phyloP scores from a whole-genome alignment of 1,140 invertebrate species.

The Drosophila pseudoobscura region DNA sequence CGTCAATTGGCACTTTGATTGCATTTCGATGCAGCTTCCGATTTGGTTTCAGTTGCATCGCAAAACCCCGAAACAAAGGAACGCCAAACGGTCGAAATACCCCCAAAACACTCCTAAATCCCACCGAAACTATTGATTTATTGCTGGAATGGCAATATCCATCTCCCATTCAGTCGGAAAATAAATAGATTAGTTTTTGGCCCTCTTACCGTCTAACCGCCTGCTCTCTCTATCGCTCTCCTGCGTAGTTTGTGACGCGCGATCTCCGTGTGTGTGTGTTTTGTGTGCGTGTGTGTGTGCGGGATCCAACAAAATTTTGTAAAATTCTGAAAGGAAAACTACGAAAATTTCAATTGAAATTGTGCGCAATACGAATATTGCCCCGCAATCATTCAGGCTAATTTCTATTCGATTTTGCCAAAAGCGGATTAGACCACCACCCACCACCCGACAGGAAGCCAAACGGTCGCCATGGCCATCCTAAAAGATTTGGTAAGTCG shows the following conservation, averaged over 20 bases:
- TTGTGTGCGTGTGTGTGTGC: conserved; percentile 25
- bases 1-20: conserved; percentile 69
- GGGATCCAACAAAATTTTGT: conserved; percentile 29
- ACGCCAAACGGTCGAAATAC: conserved; percentile 35
- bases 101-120: conserved; percentile 20
- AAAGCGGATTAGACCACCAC: conserved; percentile 37
- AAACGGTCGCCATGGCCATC: conserved; percentile 45
- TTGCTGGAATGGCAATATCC: conserved; percentile 40
- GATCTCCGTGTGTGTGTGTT: conserved; percentile 19
- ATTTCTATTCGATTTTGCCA: conserved; percentile 47
- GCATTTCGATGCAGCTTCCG: conserved; percentile 66
- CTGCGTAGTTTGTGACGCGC: conserved; percentile 68
- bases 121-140: conserved; percentile 76
- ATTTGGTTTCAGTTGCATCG: conserved; percentile 66
- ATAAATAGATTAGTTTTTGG: conserved; percentile 76
- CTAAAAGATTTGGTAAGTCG: conserved; percentile 43
- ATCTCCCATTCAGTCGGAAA: conserved; percentile 42
- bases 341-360: conserved; percentile 28
- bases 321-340: conserved; percentile 33
- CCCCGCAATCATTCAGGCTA: conserved; percentile 22
- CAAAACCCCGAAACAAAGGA: conserved; percentile 71
- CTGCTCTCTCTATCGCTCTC: neutral
- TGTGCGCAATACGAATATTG: conserved; percentile 41
- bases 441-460: conserved; percentile 29
- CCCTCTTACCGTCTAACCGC: neutral